Base-by-base conservation (phyloP, 2,888 invertebrate species). In the Girardia tigrina region DNA sequence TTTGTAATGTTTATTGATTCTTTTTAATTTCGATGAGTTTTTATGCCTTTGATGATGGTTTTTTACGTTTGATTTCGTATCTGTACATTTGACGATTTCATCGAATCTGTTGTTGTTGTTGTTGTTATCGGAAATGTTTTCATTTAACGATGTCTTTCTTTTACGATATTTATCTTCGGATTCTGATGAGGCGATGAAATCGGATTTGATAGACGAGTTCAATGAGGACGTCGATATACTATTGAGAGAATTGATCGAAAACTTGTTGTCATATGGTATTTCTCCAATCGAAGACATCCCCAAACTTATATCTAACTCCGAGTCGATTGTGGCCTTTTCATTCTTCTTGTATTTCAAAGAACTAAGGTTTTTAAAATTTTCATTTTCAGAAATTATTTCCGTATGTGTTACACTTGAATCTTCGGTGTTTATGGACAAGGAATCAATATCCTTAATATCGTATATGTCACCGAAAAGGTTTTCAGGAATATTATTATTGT, bases 401-500 rank as follows among this genome's bases (percentile, higher is more conserved):
- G 73, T 73, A 42, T 73, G 73, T 8, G 73, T 73, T n/a, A 73
- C 71, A 74, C 74, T 71, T 2, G 74, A 74, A 27, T 74, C 56
- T 56, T 74, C 74, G 2, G 74, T 74, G 26, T 56, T 56, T 6
- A 74, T 70, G 27, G 74, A 74, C 26, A 70, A 36, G n/a, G 74
- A 74, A 36, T 74, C 74, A 12, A 74, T 74, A 27, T 74, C 74
- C 26, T 74, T 56, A 56, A 74, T 74, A 26, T 74, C 74, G 2
- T 6, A 23, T 8, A 74, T 56, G 20, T 56, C 74, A n/a, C 27
- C 6, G 8, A 74, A 74, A 27, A 27, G 23, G 26, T 56, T 6
- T 26, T n/a, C 27, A 26, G 28, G 27, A 28, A 27, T 14, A 70
- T 8, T 42, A n/a, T n/a, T n/a, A n/a, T n/a, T n/a, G n/a, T n/a